Percentiles rank a stretch among this genome's conserved stretches.
Evolutionary conservation across 2,113 vertebrate species (phyloP).

Genomic region (Cyprinodon tularosa): DNA sequence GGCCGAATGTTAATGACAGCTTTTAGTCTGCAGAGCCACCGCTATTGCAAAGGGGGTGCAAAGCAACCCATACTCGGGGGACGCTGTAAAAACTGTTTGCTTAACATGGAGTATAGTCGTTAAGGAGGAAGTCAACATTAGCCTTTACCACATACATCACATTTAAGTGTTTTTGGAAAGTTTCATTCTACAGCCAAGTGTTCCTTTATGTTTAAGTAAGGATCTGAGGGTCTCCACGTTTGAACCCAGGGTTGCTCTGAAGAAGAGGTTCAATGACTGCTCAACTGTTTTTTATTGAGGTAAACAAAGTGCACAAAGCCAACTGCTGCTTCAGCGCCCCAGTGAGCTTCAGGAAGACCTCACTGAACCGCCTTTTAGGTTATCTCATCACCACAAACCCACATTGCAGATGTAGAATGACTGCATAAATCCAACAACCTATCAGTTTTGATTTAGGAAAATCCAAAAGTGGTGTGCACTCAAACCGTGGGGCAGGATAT

Average conservation of each 20-base stretch:
- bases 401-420: conserved; percentile 14
- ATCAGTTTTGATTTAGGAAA: conserved; percentile 27
- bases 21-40: conserved; percentile 44
- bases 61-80: conserved; percentile 36
- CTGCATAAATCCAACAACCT: conserved; percentile 25
- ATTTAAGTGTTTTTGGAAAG: conserved; percentile 67
- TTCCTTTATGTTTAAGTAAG: conserved; percentile 43
- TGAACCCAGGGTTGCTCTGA: conserved; percentile 38
- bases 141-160: conserved; percentile 53
- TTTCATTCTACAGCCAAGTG: conserved; percentile 32
- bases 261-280: conserved; percentile 41
- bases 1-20: conserved; percentile 25
- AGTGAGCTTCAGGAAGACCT: conserved; percentile 28
- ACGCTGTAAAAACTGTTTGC: conserved; percentile 64
- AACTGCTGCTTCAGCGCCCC: conserved; percentile 43
- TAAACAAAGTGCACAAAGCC: conserved; percentile 53
- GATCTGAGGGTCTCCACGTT: conserved; percentile 46
- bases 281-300: conserved; percentile 27
- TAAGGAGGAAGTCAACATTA: conserved; percentile 61
- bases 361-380: conserved; percentile 25
- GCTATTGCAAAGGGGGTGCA: conserved; percentile 23
- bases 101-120: conserved; percentile 50
- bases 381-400: conserved; percentile 35
- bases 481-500: conserved; percentile 46
- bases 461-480: background rate